A percentile compares a stretch with the other conserved stretches of the same genome.
phyloP scores from a whole-genome alignment of 2,888 invertebrate species.

The Patella pellucida region DNA sequence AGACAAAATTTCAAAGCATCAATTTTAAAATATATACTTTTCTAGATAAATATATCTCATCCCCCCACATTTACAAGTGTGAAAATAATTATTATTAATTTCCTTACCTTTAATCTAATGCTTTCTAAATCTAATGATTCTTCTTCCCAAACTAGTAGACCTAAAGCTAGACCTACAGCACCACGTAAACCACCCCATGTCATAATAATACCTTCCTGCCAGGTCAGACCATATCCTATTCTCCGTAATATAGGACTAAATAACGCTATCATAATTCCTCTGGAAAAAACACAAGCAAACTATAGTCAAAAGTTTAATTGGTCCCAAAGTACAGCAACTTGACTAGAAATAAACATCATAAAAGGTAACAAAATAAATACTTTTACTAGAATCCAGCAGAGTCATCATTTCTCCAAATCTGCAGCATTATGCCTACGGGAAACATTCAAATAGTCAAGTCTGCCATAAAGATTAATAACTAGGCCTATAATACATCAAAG shows the following conservation, averaged over 20 bases:
- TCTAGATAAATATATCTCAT: no score
- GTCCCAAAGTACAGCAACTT: neutral
- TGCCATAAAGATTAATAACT: no score
- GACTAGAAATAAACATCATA: neutral
- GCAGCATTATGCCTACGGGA: no score
- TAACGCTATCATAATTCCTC: slow-evolving; percentile 73
- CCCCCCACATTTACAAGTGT: no score
- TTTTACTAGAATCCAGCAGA: neutral
- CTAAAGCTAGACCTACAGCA: slow-evolving; percentile 76
- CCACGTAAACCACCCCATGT: slow-evolving; percentile 79
- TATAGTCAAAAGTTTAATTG: neutral
- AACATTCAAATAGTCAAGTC: no score
- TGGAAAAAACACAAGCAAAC: slow-evolving; percentile 30
- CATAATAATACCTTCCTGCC: slow-evolving; percentile 76
- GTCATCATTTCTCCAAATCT: no score
- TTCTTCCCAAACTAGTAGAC: slow-evolving; percentile 75
- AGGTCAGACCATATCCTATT: slow-evolving; percentile 76
- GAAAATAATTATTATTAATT: no score
- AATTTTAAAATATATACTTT: no score
- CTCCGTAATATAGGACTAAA: slow-evolving; percentile 75
- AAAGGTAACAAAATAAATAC: slow-evolving; percentile 3
- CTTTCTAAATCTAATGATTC: slow-evolving; percentile 52
- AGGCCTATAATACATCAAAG: no score
- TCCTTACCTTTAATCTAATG: slow-evolving; percentile 49
- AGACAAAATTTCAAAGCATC: no score